A percentile compares a stretch with the other conserved stretches of the same genome.
phyloP scores from a whole-genome alignment of 2,113 vertebrate species.

The Typhlomys cinereus region DNA sequence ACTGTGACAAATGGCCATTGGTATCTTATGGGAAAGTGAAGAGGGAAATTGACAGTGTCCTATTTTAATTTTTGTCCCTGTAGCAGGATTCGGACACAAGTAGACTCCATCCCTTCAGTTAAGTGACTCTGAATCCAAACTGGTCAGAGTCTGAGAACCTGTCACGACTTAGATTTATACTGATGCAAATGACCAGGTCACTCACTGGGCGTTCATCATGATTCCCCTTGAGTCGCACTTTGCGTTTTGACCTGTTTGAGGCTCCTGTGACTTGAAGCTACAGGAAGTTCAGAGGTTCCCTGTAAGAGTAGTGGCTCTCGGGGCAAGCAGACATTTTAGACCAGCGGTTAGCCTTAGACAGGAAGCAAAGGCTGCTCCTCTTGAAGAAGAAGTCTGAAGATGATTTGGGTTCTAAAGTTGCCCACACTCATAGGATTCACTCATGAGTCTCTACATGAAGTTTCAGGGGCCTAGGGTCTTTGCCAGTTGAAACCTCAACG shows the following conservation, averaged over 20 bases:
- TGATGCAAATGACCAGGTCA: not conserved
- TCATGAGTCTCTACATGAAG: not conserved
- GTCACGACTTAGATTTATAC: not conserved
- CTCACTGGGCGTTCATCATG: not conserved
- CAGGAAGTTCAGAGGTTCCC: conserved; percentile 7
- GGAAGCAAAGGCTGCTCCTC: not conserved
- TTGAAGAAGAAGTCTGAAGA: not conserved
- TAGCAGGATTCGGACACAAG: not conserved
- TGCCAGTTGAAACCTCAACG: not conserved
- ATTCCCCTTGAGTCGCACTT: not conserved
- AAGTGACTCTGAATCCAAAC: not conserved
- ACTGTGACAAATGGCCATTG: not conserved
- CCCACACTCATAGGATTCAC: not conserved
- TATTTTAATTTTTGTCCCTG: not conserved
- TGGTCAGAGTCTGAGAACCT: not conserved
- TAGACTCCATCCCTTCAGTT: not conserved
- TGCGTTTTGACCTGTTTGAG: not conserved
- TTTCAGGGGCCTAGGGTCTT: not conserved
- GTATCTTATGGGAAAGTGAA: not conserved
- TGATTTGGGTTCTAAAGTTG: not conserved
- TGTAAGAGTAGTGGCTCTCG: not conserved
- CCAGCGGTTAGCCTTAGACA: not conserved
- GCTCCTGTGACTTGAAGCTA: not conserved
- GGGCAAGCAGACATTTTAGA: not conserved
- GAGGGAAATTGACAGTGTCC: not conserved